Evolutionary conservation across 2,113 vertebrate species (phyloP).

Genomic region (Pandion haliaetus): DNA sequence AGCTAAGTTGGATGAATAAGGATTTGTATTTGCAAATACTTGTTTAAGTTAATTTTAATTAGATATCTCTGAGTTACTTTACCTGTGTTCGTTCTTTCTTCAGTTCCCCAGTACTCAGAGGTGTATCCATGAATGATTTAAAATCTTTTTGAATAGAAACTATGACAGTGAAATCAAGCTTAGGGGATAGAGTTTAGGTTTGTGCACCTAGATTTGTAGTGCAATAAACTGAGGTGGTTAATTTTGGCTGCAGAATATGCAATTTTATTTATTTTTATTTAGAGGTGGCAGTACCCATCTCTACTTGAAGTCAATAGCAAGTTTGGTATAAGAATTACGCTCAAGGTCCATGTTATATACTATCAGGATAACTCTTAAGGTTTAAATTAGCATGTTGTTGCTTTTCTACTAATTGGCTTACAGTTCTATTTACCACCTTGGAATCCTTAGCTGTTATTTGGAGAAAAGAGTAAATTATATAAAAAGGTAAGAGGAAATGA

Average conservation of each 20-base stretch:
- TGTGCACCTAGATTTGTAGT: background rate
- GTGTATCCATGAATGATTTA: background rate
- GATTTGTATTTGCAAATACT: background rate
- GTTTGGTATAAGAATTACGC: background rate
- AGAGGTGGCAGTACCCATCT: background rate
- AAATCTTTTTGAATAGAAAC: background rate
- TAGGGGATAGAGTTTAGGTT: background rate
- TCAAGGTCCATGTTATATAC: background rate
- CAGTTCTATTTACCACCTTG: background rate
- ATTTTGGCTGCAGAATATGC: background rate
- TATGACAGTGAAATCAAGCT: background rate
- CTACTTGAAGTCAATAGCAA: background rate
- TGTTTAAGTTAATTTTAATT: background rate
- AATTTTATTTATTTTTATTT: background rate
- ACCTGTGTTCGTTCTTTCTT: background rate
- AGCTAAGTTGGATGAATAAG: background rate
- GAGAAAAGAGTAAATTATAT: background rate
- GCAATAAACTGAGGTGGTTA: background rate
- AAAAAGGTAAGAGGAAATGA: background rate
- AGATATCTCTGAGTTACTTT: background rate
- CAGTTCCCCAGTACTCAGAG: background rate
- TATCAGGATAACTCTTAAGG: background rate
- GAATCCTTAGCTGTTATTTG: background rate
- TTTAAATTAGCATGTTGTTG: background rate
- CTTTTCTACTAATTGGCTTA: background rate